These are phyloP conservation scores for Sesamia nonagrioides DNA, from an alignment of 1,140 invertebrate genomes.

Conservation along the genomic window DNA sequence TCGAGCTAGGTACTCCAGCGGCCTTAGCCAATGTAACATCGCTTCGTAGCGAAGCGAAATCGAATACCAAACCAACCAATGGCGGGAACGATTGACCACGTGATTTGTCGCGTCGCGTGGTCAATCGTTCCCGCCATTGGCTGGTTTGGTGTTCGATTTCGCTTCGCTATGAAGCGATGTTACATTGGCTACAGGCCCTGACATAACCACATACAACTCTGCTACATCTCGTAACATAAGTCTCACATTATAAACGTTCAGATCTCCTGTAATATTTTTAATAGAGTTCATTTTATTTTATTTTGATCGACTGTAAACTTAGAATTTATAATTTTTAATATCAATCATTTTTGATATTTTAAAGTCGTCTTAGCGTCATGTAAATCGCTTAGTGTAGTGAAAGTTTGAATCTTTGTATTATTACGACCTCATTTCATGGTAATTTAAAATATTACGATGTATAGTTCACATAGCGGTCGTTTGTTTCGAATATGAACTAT, in stretches of 20 bases:
- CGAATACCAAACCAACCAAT: too few relatives aligned
- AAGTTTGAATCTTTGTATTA: slow-evolving; percentile 62
- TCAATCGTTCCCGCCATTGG: too few relatives aligned
- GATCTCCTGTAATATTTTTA: slow-evolving; percentile 61
- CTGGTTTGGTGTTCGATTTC: too few relatives aligned
- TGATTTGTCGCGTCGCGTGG: too few relatives aligned
- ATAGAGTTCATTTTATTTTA: slow-evolving; percentile 56
- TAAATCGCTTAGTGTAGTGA: slow-evolving; percentile 68
- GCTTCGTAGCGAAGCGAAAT: too few relatives aligned
- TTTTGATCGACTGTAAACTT: slow-evolving; percentile 61
- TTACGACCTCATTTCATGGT: slow-evolving; percentile 64
- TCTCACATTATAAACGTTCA: slow-evolving; percentile 51
- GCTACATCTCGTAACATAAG: slow-evolving; percentile 38
- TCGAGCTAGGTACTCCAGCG: slow-evolving; percentile 29
- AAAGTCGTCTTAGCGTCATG: slow-evolving; percentile 52
- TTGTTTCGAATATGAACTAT: slow-evolving; percentile 56
- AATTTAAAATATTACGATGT: slow-evolving; percentile 62
- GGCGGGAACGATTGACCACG: too few relatives aligned
- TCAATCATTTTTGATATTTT: slow-evolving; percentile 45
- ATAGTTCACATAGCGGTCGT: slow-evolving; percentile 58
- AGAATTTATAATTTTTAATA: slow-evolving; percentile 61
- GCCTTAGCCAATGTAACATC: too few relatives aligned
- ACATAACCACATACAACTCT: slow-evolving; percentile 8
- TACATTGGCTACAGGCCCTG: too few relatives aligned
- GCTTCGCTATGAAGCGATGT: too few relatives aligned